phyloP scores from a whole-genome alignment of 2,888 invertebrate genomes.

The Adela reaumurella region DNA sequence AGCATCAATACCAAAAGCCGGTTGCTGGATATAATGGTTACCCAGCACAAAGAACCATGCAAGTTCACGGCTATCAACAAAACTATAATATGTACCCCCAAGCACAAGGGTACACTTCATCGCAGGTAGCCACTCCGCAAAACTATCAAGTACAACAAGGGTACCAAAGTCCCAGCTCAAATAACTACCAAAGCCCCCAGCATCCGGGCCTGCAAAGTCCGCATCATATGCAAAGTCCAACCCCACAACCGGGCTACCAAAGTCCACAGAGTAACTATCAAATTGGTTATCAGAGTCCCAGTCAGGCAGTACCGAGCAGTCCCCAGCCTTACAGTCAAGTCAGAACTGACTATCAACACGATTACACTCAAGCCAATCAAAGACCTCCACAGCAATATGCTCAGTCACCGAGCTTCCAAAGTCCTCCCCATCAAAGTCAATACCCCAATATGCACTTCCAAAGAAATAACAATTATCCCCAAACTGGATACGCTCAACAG shows the following conservation, averaged over 20 bases:
- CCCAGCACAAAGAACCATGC: constrained; percentile 36
- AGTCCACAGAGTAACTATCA: constrained; percentile 41
- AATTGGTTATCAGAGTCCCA: constrained; percentile 39
- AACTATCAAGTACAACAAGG: constrained; percentile 24
- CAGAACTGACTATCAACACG: constrained; percentile 38
- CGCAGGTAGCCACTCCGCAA: constrained; percentile 32
- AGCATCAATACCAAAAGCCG: constrained; percentile 47
- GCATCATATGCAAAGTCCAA: constrained; percentile 28
- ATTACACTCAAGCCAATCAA: constrained; percentile 31
- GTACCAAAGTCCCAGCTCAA: constrained; percentile 34
- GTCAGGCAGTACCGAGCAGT: constrained; percentile 16
- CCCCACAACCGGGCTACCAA: constrained; percentile 38
- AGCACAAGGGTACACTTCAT: constrained; percentile 30
- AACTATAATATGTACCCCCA: constrained; percentile 30
- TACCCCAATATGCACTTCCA: constrained; percentile 33
- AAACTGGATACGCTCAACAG: neutral
- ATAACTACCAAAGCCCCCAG: constrained; percentile 39
- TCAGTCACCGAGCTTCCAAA: constrained; percentile 29
- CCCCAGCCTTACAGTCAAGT: constrained; percentile 22
- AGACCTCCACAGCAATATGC: constrained; percentile 18
- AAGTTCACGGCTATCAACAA: constrained; percentile 32
- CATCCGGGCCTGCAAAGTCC: constrained; percentile 41
- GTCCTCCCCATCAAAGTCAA: constrained; percentile 41
- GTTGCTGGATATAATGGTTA: constrained; percentile 32
- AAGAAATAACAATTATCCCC: constrained; percentile 1